Percentiles rank a stretch among this genome's conserved stretches.
These are phyloP conservation scores for Andrena cerasifolii DNA, from an alignment of 1,140 invertebrate genomes.

Conservation along the genomic window DNA sequence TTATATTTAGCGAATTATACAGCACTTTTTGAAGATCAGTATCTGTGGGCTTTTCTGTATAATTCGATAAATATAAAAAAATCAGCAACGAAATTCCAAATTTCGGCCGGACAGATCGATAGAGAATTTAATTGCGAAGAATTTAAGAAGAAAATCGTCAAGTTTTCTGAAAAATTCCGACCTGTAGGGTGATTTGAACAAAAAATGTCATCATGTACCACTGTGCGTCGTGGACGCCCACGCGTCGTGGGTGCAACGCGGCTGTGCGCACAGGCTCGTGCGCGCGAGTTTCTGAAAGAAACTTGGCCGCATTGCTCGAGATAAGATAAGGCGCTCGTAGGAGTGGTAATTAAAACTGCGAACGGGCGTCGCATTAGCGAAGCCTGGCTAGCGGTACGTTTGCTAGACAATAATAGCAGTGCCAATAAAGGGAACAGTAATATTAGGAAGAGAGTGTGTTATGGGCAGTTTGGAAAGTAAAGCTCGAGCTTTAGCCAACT, in stretches of 20 bases:
- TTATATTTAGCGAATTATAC: no score
- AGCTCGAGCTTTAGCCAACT: neutral
- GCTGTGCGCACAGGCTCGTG: neutral
- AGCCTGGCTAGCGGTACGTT: neutral
- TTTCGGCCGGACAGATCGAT: no score
- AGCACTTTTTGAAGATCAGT: no score
- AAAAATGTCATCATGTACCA: no score
- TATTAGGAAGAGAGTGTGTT: neutral
- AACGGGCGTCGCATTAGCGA: neutral
- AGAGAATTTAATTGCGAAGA: no score
- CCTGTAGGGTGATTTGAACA: no score
- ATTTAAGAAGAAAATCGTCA: no score
- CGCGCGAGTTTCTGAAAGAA: slow-evolving; percentile 30
- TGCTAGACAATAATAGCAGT: neutral
- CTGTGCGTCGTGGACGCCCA: neutral
- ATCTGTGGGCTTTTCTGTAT: no score
- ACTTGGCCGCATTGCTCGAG: neutral
- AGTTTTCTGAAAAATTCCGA: no score
- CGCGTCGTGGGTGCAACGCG: neutral
- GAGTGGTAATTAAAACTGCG: slow-evolving; percentile 41
- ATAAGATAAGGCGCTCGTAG: slow-evolving; percentile 49
- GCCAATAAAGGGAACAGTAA: slow-evolving; percentile 7
- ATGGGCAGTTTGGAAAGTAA: neutral
- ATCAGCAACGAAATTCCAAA: no score
- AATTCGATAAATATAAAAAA: no score